Evolutionary conservation across 1,140 invertebrate genomes (phyloP).

Genomic region (Aphis craccivora): DNA sequence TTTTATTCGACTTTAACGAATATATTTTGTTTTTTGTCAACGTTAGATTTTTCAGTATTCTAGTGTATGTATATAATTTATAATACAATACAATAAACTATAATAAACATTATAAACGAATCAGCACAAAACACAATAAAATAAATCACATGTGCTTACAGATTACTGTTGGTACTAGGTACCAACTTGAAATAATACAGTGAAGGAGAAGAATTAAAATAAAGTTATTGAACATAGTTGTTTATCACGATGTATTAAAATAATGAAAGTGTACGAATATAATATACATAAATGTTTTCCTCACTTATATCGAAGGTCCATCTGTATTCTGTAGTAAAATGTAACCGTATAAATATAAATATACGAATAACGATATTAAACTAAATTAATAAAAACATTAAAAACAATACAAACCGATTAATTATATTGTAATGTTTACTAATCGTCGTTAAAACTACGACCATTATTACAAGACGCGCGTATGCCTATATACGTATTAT

Average conservation of each 20-base stretch:
- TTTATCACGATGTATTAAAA: not conserved
- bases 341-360: not conserved
- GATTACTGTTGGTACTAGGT: too few relatives aligned
- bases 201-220: not conserved
- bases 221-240: not conserved
- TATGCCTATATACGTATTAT: not conserved
- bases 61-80: not conserved
- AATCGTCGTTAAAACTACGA: not conserved
- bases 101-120: not conserved
- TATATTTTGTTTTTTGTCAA: not conserved
- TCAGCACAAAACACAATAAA: not conserved
- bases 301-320: not conserved
- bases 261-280: not conserved
- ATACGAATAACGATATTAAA: not conserved
- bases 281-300: not conserved
- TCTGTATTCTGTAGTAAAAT: not conserved
- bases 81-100: not conserved
- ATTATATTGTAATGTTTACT: not conserved
- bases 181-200: not conserved
- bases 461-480: not conserved
- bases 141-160: not conserved
- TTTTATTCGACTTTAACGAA: not conserved
- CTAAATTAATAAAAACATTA: not conserved
- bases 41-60: not conserved
- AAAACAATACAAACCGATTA: not conserved